Percentiles rank a stretch among this genome's conserved stretches.
Evolutionary conservation across 2,888 invertebrate species (phyloP).

Genomic region (Aplocera efformata): DNA sequence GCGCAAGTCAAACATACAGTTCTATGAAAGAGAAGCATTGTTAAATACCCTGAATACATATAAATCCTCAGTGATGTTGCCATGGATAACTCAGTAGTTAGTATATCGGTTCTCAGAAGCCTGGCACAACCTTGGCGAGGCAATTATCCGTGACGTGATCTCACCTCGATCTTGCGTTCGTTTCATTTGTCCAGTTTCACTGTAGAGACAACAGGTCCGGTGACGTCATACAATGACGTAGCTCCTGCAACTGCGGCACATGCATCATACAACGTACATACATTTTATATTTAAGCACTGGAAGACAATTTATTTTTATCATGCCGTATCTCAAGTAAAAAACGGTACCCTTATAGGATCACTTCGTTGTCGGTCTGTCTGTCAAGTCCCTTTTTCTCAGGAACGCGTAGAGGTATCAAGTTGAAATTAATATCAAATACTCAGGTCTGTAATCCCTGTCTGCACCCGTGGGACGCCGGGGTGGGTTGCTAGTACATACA

Average conservation of each 20-base stretch:
- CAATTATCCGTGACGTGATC: slow-evolving; percentile 22
- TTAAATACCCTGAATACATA: not conserved
- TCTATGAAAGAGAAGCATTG: slow-evolving; percentile 5
- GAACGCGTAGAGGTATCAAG: too few species aligned
- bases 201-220: slow-evolving; percentile 7
- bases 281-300: too few species aligned
- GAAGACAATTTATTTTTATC: too few species aligned
- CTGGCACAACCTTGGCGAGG: slow-evolving; percentile 14
- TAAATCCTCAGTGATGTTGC: not conserved
- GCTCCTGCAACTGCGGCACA: not conserved
- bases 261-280: too few species aligned
- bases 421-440: too few species aligned
- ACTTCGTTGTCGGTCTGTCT: too few species aligned
- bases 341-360: too few species aligned
- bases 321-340: too few species aligned
- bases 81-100: not conserved
- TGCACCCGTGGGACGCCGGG: too few species aligned
- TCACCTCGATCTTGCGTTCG: slow-evolving; percentile 14
- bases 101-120: slow-evolving; percentile 14
- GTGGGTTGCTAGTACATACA: too few species aligned
- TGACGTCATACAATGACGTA: slow-evolving; percentile 13
- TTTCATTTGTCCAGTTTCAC: slow-evolving; percentile 12
- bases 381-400: too few species aligned
- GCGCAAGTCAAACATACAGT: slow-evolving; percentile 6
- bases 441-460: too few species aligned